A percentile compares a stretch with the other conserved stretches of the same genome.
Evolutionary conservation across 2,888 invertebrate species (phyloP).

Genomic region (Acleris holmiana): DNA sequence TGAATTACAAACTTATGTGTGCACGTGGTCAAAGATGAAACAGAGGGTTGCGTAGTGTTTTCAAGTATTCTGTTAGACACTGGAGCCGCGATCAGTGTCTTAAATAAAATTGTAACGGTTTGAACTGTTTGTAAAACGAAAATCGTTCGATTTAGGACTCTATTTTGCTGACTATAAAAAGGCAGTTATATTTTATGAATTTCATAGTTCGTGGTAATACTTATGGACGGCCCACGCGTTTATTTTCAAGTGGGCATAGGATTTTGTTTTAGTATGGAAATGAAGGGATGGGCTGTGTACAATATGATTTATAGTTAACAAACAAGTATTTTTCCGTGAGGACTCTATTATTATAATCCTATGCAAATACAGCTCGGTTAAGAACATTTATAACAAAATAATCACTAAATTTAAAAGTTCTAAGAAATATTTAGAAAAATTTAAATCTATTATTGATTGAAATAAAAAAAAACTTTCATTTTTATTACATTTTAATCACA

Average conservation of each 20-base stretch:
- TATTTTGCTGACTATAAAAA: conserved; percentile 1
- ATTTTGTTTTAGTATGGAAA: conserved; percentile 45
- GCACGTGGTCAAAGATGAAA: conserved; percentile 4
- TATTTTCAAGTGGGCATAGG: conserved; percentile 30
- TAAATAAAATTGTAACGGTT: conserved; percentile 3
- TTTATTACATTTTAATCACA: too few species aligned
- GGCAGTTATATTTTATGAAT: conserved; percentile 1
- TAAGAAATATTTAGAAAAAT: too few species aligned
- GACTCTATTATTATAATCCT: not conserved
- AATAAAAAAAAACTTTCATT: too few species aligned
- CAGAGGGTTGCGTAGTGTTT: not conserved
- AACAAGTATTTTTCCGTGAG: conserved; percentile 1
- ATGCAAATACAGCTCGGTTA: not conserved
- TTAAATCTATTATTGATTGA: too few species aligned
- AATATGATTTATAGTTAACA: conserved; percentile 31
- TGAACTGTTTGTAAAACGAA: not conserved
- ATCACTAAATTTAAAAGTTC: too few species aligned
- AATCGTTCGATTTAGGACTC: conserved; percentile 1
- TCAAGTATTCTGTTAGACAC: not conserved
- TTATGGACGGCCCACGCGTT: conserved; percentile 40
- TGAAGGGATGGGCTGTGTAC: conserved; percentile 28
- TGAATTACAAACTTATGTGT: conserved; percentile 9
- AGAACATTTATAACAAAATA: too few species aligned
- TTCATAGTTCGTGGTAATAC: conserved; percentile 9
- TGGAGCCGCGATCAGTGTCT: conserved; percentile 1